Conservation (phyloP, 2,113 vertebrate species). For the Campylorhamphus procurvoides region DNA sequence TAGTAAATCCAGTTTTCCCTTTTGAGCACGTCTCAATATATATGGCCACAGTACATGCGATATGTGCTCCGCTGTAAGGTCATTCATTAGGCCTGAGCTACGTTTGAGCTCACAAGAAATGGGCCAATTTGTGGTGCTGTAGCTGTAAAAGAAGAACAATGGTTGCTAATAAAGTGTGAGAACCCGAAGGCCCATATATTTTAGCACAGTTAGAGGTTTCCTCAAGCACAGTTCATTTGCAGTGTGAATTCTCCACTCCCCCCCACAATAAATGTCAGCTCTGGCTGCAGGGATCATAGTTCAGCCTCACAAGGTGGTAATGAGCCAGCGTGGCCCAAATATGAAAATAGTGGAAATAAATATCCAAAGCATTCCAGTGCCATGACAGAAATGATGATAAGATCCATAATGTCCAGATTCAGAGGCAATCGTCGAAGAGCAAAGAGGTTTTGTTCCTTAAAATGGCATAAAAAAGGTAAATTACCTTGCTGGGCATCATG, state of each 20-base stretch:
- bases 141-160: background rate
- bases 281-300: background rate
- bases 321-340: background rate
- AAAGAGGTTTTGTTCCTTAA: background rate
- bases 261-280: background rate
- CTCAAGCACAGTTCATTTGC: background rate
- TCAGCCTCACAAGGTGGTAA: background rate
- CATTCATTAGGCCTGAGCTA: background rate
- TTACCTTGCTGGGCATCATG: background rate
- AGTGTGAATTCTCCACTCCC: fast-evolving
- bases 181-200: background rate
- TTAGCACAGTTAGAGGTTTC: background rate
- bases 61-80: background rate
- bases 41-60: fast-evolving
- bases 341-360: background rate
- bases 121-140: background rate
- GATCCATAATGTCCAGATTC: background rate
- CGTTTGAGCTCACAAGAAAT: fast-evolving
- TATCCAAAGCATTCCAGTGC: fast-evolving
- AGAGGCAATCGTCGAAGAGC: background rate
- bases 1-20: background rate
- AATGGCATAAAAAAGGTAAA: background rate
- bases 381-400: background rate
- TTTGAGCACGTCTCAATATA: background rate
- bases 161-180: background rate